Evolutionary conservation across 2,113 vertebrate species (phyloP).

Genomic region (Mesoclemmys tuberculata): DNA sequence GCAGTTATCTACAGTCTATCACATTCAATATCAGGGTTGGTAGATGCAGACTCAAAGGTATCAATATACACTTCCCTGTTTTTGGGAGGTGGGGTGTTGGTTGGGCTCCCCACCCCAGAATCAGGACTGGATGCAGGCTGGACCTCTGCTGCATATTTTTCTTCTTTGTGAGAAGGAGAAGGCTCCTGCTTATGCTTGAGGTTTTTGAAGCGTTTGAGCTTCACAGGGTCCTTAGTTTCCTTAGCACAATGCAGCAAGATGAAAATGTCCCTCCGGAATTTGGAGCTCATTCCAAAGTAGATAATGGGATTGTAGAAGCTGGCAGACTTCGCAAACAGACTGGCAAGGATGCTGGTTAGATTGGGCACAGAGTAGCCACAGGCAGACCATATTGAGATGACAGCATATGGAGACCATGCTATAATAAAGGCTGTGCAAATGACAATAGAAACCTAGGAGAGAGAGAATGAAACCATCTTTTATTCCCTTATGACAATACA

Average conservation of each 20-base stretch:
- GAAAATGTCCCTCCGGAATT: constrained; percentile 82
- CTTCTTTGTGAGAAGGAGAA: constrained; percentile 55
- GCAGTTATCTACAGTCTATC: constrained; percentile 74
- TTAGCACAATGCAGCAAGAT: constrained; percentile 77
- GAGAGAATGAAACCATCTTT: background rate
- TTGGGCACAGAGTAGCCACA: constrained; percentile 82
- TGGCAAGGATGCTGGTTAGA: constrained; percentile 84
- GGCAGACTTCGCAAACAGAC: constrained; percentile 86
- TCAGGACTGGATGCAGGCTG: constrained; percentile 64
- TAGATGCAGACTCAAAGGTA: constrained; percentile 57
- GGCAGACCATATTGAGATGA: constrained; percentile 87
- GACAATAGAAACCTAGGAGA: constrained; percentile 82
- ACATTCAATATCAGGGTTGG: constrained; percentile 80
- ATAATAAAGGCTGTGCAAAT: constrained; percentile 87
- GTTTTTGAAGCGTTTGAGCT: constrained; percentile 80
- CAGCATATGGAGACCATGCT: constrained; percentile 86
- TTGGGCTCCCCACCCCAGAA: constrained; percentile 77
- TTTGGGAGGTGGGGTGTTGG: constrained; percentile 72
- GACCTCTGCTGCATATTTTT: constrained; percentile 48
- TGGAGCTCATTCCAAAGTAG: constrained; percentile 89
- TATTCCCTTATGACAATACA: background rate
- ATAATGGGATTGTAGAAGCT: constrained; percentile 88
- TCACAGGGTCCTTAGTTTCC: constrained; percentile 78
- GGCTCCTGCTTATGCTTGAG: constrained; percentile 79
- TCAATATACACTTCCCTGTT: constrained; percentile 72